These are phyloP conservation scores for Rousettus leschenaultii DNA, from an alignment of 2,113 vertebrate genomes.

Conservation along the genomic window DNA sequence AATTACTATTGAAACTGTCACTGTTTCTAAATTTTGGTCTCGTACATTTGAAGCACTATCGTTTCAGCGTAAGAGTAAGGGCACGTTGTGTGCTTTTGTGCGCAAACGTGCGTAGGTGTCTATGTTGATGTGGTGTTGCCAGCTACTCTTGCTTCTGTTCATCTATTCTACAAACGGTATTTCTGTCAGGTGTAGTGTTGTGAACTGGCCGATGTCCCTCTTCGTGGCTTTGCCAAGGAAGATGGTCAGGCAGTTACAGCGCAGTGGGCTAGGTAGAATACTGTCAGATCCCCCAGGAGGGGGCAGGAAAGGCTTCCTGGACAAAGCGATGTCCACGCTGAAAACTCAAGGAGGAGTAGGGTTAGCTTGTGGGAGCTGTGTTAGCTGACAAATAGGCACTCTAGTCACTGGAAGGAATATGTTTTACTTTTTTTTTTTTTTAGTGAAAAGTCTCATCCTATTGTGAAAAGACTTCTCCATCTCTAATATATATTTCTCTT, in stretches of 20 bases:
- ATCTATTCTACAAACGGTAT: accelerated
- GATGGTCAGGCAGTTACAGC: too few species aligned
- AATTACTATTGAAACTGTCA: slow-evolving; percentile 15
- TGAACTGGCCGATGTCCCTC: background rate
- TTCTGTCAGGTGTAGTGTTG: background rate
- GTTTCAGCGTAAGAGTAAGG: background rate
- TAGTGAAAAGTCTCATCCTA: background rate
- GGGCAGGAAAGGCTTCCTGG: background rate
- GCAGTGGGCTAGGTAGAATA: too few species aligned
- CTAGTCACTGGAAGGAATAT: background rate
- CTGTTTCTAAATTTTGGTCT: slow-evolving; percentile 44
- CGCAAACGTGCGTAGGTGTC: accelerated
- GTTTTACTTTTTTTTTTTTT: background rate
- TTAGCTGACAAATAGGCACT: background rate
- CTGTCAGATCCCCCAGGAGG: background rate
- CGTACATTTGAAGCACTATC: background rate
- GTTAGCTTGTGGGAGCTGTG: background rate
- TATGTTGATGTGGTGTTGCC: background rate
- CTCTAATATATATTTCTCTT: background rate
- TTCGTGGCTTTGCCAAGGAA: background rate
- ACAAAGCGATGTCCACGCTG: background rate
- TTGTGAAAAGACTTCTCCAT: background rate
- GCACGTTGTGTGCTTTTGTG: background rate
- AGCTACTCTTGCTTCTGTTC: background rate
- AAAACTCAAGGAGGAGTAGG: background rate